Base-by-base conservation (phyloP, 1,140 invertebrate genomes). In the Hylaeus volcanicus region DNA sequence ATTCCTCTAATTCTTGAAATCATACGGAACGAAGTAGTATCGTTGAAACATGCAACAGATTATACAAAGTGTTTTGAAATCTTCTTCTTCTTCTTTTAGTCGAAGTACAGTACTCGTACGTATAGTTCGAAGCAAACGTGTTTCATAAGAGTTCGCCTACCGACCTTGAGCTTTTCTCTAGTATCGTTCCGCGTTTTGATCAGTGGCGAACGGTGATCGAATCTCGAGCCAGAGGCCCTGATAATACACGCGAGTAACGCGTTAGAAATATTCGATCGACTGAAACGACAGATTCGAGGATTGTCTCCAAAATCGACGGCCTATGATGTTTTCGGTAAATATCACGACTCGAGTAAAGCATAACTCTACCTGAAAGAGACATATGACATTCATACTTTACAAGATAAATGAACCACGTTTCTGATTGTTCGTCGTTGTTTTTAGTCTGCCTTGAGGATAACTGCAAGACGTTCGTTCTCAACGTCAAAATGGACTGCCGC, bases 401-500 rank as follows among this genome's bases (percentile, higher is more conserved):
- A 37, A 56, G 41, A 37, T 15, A 63, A 68, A 53, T 8, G 15
- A 53, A 2, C 5, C n/a, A 77, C 15, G 61, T 5, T 26, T 37
- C 26, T 37, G 14, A 71, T 82, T 43, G 1, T 78, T 26, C 12
- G 3, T 82, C 69, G 39, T 79, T 92, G 39, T 81, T 92, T 91
- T 48, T 78, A 93, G 93, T 91, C 89, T 11, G 89, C 89, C 1
- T 84, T 88, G 43, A 91, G 87, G 64, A 86, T 81, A 69, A 79
- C 91, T 58, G 87, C 90, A 39, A 92, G 93, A 74, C 94, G 95
- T 14, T 90, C 93, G 12, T 95, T 96, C 83, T 95, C 95, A 63
- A 95, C 95, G 5, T 94, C 94, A 56, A 94, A 93, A 90, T 93
- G 93, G 84, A 86, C 92, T 53, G 92, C 94, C 5, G 94, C 95